Base-by-base conservation (phyloP, 2,113 vertebrate genomes). In the Rhombomys opimus region DNA sequence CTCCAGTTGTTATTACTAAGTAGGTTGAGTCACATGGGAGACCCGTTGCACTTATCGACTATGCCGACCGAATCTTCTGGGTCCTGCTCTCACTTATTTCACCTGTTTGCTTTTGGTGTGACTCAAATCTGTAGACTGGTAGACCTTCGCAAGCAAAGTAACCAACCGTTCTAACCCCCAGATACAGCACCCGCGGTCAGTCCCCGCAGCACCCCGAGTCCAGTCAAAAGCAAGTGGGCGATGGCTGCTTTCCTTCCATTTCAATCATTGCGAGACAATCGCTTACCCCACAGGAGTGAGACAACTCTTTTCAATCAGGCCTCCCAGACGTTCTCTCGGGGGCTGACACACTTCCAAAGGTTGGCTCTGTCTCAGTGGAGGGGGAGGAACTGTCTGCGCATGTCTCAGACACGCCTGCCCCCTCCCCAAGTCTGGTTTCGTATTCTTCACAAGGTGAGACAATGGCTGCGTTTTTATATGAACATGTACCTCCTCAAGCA, bases 271-370 rank as follows among this genome's bases (percentile, higher is more conserved):
- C 68, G 35, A 92, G 77, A 87, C 86, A 23, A 5, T 41, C 54
- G 59, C 73, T 90, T 25, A 18, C 27, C 82, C 46, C 18, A 73
- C 22, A 0, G 65, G 90, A 88, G 59, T 30, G 68, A 95, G 92
- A 59, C 68, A 54, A 11, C 0, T 9, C 72, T 73, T 94, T 88
- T 88, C 72, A 72, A 25, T 22, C n/a, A 81, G 68, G 23, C 67
- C 90, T 89, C 67, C 82, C 86, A 93, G 93, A 92, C 46, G 1
- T 67, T 92, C 88, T 92, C 94, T 86, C 0, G 23, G 93, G 96
- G 59, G 59, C 61, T 90, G 90, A 95, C 80, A 90, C 23, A 72
- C 61, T 95, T 95, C 87, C n/a, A 91, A n/a, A n/a, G 59, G 46
- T 96, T 80, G 78, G 80, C 57, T 70, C 5, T 22, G 80, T 38